phyloP scores from a whole-genome alignment of 1,140 invertebrate species.

The Medauroidea extradentata region DNA sequence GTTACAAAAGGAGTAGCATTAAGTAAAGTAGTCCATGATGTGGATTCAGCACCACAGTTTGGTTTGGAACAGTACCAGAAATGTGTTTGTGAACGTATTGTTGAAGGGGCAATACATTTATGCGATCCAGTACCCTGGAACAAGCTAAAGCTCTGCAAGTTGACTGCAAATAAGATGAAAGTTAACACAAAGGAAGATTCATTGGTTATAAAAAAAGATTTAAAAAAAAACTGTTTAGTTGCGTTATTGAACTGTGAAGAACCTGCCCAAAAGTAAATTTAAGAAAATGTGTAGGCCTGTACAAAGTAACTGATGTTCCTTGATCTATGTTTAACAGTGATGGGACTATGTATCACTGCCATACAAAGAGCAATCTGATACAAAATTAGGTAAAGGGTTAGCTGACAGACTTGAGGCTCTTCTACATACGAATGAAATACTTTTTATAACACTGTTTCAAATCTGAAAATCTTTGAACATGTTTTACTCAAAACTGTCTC shows the following conservation, averaged over 20 bases:
- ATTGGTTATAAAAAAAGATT: constrained; percentile 3
- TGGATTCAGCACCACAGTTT: not conserved
- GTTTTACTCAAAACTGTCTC: no score
- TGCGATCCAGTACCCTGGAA: constrained; percentile 1
- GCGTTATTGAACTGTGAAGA: constrained; percentile 5
- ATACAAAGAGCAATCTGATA: constrained; percentile 4
- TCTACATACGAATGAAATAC: not conserved
- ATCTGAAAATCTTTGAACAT: no score
- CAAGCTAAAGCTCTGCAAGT: constrained; percentile 4
- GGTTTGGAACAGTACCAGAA: constrained; percentile 5
- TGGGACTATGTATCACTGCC: constrained; percentile 6
- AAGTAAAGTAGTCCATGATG: constrained; percentile 4
- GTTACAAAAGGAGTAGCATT: not conserved
- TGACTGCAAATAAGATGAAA: constrained; percentile 5
- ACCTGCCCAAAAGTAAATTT: not conserved
- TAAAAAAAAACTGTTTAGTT: constrained; percentile 4
- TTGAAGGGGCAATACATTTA: constrained; percentile 2
- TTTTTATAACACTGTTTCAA: no score
- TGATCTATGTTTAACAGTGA: constrained; percentile 2
- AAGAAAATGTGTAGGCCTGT: not conserved
- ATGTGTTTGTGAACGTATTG: constrained; percentile 8
- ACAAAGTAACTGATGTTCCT: constrained; percentile 2
- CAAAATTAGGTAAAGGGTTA: not conserved
- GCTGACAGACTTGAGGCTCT: not conserved
- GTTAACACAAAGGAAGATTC: not conserved